Evolutionary conservation across 2,888 invertebrate species (phyloP).

Genomic region (Sminthurinus aureus): DNA sequence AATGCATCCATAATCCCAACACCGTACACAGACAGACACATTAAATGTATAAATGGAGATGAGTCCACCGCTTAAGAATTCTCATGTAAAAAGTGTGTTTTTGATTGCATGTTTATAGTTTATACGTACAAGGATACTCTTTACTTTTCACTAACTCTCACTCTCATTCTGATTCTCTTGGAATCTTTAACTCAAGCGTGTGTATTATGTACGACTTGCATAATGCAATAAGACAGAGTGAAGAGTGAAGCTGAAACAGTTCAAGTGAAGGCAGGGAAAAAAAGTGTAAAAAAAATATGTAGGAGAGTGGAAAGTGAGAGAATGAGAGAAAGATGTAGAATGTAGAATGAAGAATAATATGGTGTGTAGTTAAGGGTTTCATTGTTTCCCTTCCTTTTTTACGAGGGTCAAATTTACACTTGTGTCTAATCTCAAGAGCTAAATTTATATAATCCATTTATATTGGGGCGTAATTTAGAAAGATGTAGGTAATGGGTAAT

Average conservation of each 20-base stretch:
- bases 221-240: neutral
- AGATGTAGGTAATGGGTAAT: conserved; percentile 17
- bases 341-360: neutral
- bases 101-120: neutral
- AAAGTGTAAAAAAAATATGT: no score
- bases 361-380: neutral
- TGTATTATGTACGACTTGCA: no score
- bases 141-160: neutral
- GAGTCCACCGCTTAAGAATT: neutral
- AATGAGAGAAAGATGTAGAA: neutral
- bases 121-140: neutral
- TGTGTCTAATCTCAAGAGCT: conserved; percentile 21
- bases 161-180: no score
- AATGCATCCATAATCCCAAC: no score
- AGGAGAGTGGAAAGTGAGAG: no score
- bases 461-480: conserved; percentile 23
- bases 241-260: neutral
- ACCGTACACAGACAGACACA: no score
- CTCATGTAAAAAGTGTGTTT: neutral
- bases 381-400: conserved; percentile 11
- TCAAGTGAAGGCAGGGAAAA: no score
- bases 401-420: conserved; percentile 22
- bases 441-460: conserved; percentile 38
- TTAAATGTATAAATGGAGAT: neutral
- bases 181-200: no score